Evolutionary conservation across 92 coral and sea anemone species (phyloP), one percentile per base, ranked within the genome.

Genomic region (Montipora capitata): DNA sequence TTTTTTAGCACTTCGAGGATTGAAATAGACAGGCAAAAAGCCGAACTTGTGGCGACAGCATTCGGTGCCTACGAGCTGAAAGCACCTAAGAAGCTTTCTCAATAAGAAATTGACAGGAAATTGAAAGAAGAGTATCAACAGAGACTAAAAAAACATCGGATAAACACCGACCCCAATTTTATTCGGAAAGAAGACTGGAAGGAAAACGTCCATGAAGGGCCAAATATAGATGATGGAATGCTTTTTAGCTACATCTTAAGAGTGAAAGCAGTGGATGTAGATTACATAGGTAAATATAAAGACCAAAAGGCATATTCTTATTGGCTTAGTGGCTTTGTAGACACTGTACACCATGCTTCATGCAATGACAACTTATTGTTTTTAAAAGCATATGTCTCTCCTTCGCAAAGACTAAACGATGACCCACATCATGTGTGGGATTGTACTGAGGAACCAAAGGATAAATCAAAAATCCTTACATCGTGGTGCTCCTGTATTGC

Each of bases 321-420:
- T 48, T 92, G 85, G 74, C 77, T 39, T 62, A 92, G 88, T 68
- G 82, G 82, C 14, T 89, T 92, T 85, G 93, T 92, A 59, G 93
- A 76, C 16, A 18, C 91, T 11, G 69, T 92, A 27, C 1, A 27
- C 35, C 35, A 1, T 27, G 35, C 35, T 27, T 27, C 35, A 27
- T 27, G 35, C 35, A 27, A 27, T 27, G 35, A 27, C 35, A 27
- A 27, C 35, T 27, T 27, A 27, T 27, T 27, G 35, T 27, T 27
- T 27, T 27, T 27, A 27, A 27, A 27, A 27, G 35, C 35, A 27
- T 27, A 27, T 27, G 35, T 27, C 35, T 27, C 35, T 27, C 35
- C 35, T 27, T 27, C 2, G 35, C 35, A 27, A 1, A 27, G 35
- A 27, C 27, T 77, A 5, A 16, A 27, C 11, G 70, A 77, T 59